Evolutionary conservation across 2,113 vertebrate genomes (phyloP), one percentile per base, ranked within the genome.

Genomic region (Alaudala cheleensis): DNA sequence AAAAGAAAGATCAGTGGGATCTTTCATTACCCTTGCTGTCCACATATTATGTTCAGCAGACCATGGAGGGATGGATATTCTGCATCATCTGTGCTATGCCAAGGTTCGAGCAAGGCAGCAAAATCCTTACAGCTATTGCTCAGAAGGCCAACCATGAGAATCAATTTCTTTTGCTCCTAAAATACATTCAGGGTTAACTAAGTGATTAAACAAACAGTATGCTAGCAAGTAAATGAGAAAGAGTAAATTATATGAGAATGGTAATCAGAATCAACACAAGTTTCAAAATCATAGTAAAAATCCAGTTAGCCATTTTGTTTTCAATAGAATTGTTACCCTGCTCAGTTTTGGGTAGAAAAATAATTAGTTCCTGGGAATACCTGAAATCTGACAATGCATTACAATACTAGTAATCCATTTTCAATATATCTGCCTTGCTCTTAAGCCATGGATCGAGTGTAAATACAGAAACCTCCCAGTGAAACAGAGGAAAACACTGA

Each of bases 51-150:
- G 95, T 80, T 98, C 97, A 96, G 88, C 69, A 95, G 96, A 97
- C 83, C 96, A 62, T 80, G 85, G 53, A 92, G 84, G 81, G 71
- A 65, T 95, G 81, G 77, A 66, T 95, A 91, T 86, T 87, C 96
- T 98, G 91, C 86, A 98, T 98, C 97, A 98, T 93, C 83, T 92
- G 69, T 78, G 81, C 61, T 95, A 87, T 88, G 95, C 98, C 96
- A 97, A 51, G 73, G 69, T 89, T 92, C 96, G 97, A 98, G 97
- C 61, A 74, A 96, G 92, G 71, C 86, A 95, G 95, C 94, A 96
- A 49, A 96, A 93, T 92, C 88, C 93, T 92, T 91, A 90, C 25
- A 95, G 69, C 47, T 58, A 66, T 85, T 92, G 76, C 83, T 96
- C 84, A 94, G 84, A 95, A 73, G 40, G 92, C 92, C 90, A 97